Conservation (phyloP, 2,888 invertebrate species). For the Yponomeuta cagnagella region DNA sequence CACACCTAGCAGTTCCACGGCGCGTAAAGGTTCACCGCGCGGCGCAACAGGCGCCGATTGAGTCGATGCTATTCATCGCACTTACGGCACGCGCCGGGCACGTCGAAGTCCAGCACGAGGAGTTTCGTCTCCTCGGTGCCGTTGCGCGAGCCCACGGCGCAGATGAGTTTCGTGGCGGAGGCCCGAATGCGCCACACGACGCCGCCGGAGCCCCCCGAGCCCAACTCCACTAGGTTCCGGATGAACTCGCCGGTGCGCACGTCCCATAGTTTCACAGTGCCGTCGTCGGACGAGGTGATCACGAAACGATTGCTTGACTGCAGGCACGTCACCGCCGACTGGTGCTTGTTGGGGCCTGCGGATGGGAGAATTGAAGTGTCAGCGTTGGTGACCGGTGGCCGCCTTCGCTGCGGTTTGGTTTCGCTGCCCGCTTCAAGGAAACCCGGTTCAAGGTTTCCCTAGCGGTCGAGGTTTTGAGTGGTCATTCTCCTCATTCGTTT, state of each 20-base stretch:
- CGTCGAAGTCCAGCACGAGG: constrained; percentile 97
- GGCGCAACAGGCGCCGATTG: constrained; percentile 64
- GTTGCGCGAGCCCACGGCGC: constrained; percentile 98
- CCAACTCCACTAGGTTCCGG: constrained; percentile 93
- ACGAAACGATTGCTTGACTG: constrained; percentile 98
- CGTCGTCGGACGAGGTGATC: constrained; percentile 99
- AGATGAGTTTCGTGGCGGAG: constrained; percentile 96
- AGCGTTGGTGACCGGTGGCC: too few relatives aligned
- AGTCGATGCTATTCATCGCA: constrained; percentile 73
- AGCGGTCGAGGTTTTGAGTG: too few relatives aligned
- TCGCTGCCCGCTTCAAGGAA: too few relatives aligned
- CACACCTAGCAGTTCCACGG: constrained; percentile 40
- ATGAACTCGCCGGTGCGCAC: constrained; percentile 97
- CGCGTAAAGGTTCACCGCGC: constrained; percentile 62
- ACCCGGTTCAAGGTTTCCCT: too few relatives aligned
- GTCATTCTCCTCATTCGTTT: too few relatives aligned
- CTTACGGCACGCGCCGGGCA: constrained; percentile 81
- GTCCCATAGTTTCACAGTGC: constrained; percentile 99
- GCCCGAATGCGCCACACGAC: constrained; percentile 98
- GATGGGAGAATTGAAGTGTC: background rate
- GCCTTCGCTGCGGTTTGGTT: too few relatives aligned
- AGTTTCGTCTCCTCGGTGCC: constrained; percentile 99
- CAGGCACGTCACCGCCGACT: constrained; percentile 98
- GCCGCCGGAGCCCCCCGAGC: constrained; percentile 97
- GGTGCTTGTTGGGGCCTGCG: constrained; percentile 95